Conservation (phyloP, 2,113 vertebrate species). For the Anas platyrhynchos region DNA sequence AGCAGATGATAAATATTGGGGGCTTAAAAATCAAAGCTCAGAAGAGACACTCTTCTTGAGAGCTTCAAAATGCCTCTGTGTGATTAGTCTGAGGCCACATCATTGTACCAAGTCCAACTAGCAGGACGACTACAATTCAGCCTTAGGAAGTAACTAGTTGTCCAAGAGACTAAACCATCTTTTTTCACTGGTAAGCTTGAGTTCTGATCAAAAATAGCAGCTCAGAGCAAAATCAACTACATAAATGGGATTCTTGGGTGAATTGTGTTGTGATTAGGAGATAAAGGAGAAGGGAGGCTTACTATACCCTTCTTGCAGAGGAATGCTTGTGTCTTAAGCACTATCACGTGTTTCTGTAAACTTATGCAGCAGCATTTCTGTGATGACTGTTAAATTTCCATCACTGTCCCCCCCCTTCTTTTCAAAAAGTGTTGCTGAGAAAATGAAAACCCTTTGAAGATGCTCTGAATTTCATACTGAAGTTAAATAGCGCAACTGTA, state of each 20-base stretch:
- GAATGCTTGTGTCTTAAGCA: background rate
- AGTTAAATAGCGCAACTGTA: background rate
- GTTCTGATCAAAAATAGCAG: background rate
- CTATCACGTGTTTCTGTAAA: background rate
- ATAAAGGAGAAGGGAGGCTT: background rate
- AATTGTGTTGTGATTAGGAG: background rate
- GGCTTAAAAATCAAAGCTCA: conserved; percentile 3
- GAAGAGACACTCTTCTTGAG: background rate
- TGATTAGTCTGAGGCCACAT: background rate
- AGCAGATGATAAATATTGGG: background rate
- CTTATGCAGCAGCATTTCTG: background rate
- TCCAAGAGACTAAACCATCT: background rate
- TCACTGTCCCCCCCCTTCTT: background rate
- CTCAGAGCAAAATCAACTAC: background rate
- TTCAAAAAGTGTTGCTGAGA: background rate
- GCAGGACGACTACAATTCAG: background rate
- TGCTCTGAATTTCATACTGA: background rate
- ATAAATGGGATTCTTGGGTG: background rate
- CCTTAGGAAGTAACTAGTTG: background rate
- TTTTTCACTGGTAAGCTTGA: background rate
- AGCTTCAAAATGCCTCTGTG: background rate
- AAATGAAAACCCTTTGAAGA: background rate
- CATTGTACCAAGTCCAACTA: background rate
- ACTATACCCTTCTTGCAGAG: background rate
- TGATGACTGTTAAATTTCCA: background rate